Percentiles rank a stretch among this genome's conserved stretches.
Conservation (phyloP, 2,888 invertebrate genomes). For the Ypsolopha sequella region DNA sequence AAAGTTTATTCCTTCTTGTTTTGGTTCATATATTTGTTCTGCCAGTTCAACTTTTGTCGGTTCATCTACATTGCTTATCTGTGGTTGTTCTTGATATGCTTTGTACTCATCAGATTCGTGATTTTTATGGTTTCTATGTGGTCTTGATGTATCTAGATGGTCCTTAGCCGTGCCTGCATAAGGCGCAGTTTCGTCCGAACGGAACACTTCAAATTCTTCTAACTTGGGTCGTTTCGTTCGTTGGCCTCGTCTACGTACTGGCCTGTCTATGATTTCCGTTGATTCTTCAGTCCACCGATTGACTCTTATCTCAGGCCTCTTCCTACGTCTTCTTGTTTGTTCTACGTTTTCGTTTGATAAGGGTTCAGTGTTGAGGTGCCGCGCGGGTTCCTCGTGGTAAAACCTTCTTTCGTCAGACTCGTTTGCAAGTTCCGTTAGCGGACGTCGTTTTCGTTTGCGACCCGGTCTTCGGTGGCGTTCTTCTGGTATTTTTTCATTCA, state of each 20-base stretch:
- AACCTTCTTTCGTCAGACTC: conserved; percentile 25
- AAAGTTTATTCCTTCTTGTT: neutral
- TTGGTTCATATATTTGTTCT: too few species aligned
- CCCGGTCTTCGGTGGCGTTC: conserved; percentile 52
- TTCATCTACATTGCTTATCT: too few species aligned
- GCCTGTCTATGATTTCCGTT: conserved; percentile 29
- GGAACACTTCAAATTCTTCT: conserved; percentile 24
- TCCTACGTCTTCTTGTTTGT: conserved; percentile 35
- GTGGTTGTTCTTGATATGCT: too few species aligned
- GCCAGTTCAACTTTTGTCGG: too few species aligned
- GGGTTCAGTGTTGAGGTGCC: neutral
- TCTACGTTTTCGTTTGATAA: conserved; percentile 3
- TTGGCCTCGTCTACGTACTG: conserved; percentile 38
- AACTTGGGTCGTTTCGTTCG: conserved; percentile 38
- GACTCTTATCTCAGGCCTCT: conserved; percentile 33
- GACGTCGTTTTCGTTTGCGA: conserved; percentile 74
- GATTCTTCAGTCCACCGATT: conserved; percentile 48
- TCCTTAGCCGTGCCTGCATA: too few species aligned
- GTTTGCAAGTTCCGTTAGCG: conserved; percentile 33
- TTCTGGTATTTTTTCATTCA: conserved; percentile 39
- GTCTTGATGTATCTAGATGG: too few species aligned
- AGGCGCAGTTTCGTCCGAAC: conserved; percentile 11
- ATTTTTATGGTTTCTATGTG: too few species aligned
- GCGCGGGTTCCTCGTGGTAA: conserved; percentile 23
- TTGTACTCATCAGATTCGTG: too few species aligned